Conservation (phyloP, 2,113 vertebrate species). For the Zapus hudsonius region DNA sequence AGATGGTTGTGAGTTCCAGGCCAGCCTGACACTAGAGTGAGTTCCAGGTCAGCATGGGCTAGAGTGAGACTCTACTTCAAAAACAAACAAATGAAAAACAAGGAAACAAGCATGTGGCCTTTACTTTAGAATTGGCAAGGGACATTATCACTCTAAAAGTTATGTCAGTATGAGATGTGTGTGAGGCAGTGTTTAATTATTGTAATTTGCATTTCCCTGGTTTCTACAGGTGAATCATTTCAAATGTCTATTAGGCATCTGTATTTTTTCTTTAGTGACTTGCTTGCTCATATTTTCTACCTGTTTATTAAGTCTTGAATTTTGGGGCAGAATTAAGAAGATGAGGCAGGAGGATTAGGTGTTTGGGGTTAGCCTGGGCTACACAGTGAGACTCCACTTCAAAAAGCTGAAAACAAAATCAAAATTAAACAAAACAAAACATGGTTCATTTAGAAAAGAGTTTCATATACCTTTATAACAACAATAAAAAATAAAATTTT, state of each 20-base stretch:
- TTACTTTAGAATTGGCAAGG: slow-evolving; percentile 1
- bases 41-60: no score
- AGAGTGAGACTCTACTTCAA: no score
- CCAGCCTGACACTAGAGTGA: no score
- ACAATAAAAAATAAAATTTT: neutral
- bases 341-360: neutral
- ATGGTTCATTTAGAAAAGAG: neutral
- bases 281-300: neutral
- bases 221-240: neutral
- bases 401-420: neutral
- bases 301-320: neutral
- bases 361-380: neutral
- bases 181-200: neutral
- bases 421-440: neutral
- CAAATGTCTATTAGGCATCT: neutral
- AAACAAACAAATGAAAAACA: neutral
- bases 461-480: neutral
- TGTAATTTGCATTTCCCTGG: slow-evolving; percentile 38
- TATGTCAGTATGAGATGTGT: neutral
- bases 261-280: neutral
- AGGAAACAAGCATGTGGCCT: neutral
- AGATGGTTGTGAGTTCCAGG: no score
- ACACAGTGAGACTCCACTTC: neutral
- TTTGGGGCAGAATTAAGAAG: no score
- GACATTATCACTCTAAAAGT: neutral